Percentiles rank a stretch among this genome's conserved stretches.
Evolutionary conservation across 2,888 invertebrate species (phyloP).

Genomic region (Drosophila antonietae): DNA sequence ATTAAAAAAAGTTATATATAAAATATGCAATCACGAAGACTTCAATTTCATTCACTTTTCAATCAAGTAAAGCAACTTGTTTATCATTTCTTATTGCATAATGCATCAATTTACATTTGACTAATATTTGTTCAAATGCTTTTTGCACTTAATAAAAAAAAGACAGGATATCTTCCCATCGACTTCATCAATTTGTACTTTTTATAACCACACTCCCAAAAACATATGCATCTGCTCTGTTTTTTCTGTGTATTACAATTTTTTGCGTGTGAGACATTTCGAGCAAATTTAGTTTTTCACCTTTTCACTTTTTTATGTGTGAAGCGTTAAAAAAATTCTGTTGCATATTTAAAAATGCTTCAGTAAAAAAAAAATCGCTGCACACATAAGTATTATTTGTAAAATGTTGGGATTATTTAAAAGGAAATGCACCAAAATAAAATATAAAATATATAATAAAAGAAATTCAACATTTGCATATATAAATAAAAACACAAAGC

Average conservation of each 20-base stretch:
- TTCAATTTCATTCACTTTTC: neutral
- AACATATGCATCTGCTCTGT: slow-evolving; percentile 25
- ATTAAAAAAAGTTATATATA: neutral
- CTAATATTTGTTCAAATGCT: neutral
- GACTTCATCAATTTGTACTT: slow-evolving; percentile 15
- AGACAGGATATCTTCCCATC: slow-evolving; percentile 27
- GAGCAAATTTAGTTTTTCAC: slow-evolving; percentile 32
- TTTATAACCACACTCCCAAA: slow-evolving; percentile 5
- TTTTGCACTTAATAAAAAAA: neutral
- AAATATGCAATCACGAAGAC: no score
- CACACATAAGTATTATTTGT: slow-evolving; percentile 21
- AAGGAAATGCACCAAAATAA: slow-evolving; percentile 21
- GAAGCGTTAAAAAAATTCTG: slow-evolving; percentile 13
- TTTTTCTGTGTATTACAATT: slow-evolving; percentile 10
- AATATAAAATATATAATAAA: neutral
- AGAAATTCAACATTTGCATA: neutral
- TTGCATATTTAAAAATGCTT: slow-evolving; percentile 35
- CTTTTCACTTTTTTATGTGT: slow-evolving; percentile 5
- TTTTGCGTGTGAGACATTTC: neutral
- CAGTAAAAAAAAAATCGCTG: slow-evolving; percentile 32
- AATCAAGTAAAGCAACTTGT: neutral
- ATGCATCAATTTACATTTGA: no score
- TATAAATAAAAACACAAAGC: slow-evolving; percentile 23
- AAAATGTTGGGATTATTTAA: slow-evolving; percentile 38
- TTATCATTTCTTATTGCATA: neutral